Evolutionary conservation across 2,888 invertebrate genomes (phyloP).

Genomic region (Neoascia interrupta): DNA sequence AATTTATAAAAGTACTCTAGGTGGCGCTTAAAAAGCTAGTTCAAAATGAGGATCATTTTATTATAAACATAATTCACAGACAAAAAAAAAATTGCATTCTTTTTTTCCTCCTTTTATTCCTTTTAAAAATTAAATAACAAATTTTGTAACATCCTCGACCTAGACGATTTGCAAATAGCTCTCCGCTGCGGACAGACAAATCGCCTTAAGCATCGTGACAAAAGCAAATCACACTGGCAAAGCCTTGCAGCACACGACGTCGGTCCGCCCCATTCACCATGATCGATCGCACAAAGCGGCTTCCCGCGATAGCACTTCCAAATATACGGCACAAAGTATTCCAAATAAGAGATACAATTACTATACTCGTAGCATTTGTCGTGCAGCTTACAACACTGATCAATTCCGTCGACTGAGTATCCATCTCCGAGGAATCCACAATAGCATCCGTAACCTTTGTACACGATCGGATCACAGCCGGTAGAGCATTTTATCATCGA

Average conservation of each 20-base stretch:
- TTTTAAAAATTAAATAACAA: constrained; percentile 79
- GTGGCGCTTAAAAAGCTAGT: no score
- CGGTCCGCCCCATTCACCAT: constrained; percentile 82
- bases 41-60: no score
- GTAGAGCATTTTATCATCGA: constrained; percentile 93
- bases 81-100: not conserved
- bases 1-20: no score
- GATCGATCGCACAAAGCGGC: constrained; percentile 85
- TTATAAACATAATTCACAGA: not conserved
- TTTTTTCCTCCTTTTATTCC: no score
- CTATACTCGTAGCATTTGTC: constrained; percentile 91
- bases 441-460: constrained; percentile 94
- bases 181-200: constrained; percentile 87
- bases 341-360: constrained; percentile 88
- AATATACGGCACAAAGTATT: constrained; percentile 92
- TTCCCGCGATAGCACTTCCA: constrained; percentile 91
- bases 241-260: constrained; percentile 88
- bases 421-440: constrained; percentile 93
- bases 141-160: constrained; percentile 87
- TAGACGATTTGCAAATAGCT: constrained; percentile 87
- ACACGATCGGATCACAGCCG: constrained; percentile 89
- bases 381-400: constrained; percentile 89
- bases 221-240: constrained; percentile 90
- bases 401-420: constrained; percentile 89
- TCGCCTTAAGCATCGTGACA: constrained; percentile 88